phyloP scores from a whole-genome alignment of 1,140 invertebrate species.

The Telenomus remus region DNA sequence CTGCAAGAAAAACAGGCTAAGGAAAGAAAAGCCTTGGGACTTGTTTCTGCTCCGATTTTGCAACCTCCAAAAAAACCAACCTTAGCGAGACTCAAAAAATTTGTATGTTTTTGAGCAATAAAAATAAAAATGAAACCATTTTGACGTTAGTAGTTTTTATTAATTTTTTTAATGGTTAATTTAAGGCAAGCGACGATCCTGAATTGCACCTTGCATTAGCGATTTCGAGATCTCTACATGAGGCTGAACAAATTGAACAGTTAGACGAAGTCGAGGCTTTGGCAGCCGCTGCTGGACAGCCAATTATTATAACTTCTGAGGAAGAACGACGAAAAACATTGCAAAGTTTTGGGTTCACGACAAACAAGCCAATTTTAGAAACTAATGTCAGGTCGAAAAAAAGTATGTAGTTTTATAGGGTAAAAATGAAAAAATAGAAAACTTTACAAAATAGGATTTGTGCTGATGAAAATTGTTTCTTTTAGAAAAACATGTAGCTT shows the following conservation, averaged over 20 bases:
- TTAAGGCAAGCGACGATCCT: constrained; percentile 64
- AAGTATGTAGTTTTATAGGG: constrained; percentile 62
- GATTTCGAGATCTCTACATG: constrained; percentile 74
- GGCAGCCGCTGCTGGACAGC: constrained; percentile 46
- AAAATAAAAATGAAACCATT: too few species aligned
- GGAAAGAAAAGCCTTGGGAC: constrained; percentile 73
- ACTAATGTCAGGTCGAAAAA: constrained; percentile 48
- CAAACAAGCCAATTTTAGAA: constrained; percentile 59
- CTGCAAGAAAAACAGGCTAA: constrained; percentile 73
- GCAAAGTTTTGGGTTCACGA: constrained; percentile 69
- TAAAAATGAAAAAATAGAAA: too few species aligned
- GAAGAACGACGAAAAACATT: constrained; percentile 62
- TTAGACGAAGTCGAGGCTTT: constrained; percentile 64
- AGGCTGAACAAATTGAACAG: constrained; percentile 67
- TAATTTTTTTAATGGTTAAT: too few species aligned
- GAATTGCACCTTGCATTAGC: constrained; percentile 74
- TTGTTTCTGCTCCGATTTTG: constrained; percentile 66
- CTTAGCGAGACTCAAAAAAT: constrained; percentile 43
- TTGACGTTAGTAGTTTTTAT: too few species aligned
- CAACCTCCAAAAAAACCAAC: constrained; percentile 57
- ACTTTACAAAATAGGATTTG: too few species aligned
- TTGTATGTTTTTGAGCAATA: constrained; percentile 63
- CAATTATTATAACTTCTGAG: constrained; percentile 46
- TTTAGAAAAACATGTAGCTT: constrained; percentile 52
- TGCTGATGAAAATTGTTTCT: background rate